Evolutionary conservation across 2,113 vertebrate species (phyloP).

Genomic region (Butorides virescens): DNA sequence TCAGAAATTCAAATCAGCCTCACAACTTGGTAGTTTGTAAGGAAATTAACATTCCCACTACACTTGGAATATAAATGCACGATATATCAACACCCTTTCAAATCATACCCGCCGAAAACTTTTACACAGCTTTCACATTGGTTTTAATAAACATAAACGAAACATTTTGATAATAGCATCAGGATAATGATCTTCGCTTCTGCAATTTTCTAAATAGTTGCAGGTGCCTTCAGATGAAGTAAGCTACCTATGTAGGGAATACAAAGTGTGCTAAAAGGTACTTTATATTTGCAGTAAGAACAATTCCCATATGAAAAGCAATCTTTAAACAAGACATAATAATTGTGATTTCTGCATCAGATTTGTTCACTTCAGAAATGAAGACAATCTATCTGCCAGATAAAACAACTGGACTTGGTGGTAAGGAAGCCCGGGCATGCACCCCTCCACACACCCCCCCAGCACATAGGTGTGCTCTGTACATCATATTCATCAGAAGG

Average conservation of each 20-base stretch:
- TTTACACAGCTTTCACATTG: neutral
- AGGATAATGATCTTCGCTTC: neutral
- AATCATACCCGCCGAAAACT: neutral
- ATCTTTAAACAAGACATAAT: neutral
- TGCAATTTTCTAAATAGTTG: neutral
- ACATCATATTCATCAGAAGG: neutral
- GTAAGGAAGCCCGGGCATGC: neutral
- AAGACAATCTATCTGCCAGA: neutral
- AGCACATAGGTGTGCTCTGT: neutral
- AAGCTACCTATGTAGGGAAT: neutral
- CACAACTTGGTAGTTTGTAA: neutral
- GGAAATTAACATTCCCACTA: neutral
- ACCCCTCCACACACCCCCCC: fast-evolving
- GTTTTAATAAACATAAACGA: neutral
- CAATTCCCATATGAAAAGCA: neutral
- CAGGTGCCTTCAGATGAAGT: neutral
- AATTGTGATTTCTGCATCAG: neutral
- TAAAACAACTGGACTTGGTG: neutral
- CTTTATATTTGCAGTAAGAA: neutral
- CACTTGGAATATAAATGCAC: neutral
- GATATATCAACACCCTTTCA: neutral
- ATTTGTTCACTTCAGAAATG: neutral
- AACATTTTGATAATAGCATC: neutral
- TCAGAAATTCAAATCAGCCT: neutral
- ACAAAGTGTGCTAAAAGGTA: neutral